phyloP scores from a whole-genome alignment of 1,140 invertebrate species.

The Drosophila mojavensis region DNA sequence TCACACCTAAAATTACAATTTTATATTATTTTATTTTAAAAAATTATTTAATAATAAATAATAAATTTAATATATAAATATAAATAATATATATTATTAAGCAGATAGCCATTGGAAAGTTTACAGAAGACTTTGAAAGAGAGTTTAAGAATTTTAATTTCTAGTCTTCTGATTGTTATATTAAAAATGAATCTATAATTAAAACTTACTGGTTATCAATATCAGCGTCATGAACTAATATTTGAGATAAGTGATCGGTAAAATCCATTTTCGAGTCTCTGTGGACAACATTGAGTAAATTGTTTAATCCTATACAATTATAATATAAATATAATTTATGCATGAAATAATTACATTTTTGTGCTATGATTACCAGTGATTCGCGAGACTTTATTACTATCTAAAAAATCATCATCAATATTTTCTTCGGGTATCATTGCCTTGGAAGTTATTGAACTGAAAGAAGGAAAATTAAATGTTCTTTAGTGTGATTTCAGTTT shows the following conservation, averaged over 20 bases:
- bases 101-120: too few species aligned
- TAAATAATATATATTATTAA: too few species aligned
- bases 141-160: too few species aligned
- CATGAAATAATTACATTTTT: slow-evolving; percentile 11
- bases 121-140: too few species aligned
- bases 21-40: too few species aligned
- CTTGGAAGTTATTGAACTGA: slow-evolving; percentile 56
- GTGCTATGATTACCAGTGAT: slow-evolving; percentile 35
- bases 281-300: slow-evolving; percentile 20
- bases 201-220: slow-evolving; percentile 60
- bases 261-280: slow-evolving; percentile 48
- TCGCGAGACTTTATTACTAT: slow-evolving; percentile 41
- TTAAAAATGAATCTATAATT: not conserved
- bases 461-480: not conserved
- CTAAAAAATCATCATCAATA: slow-evolving; percentile 84
- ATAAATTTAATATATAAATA: not conserved
- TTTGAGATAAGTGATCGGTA: slow-evolving; percentile 64
- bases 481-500: not conserved
- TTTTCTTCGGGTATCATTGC: slow-evolving; percentile 87
- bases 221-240: slow-evolving; percentile 50
- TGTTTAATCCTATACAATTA: slow-evolving; percentile 35
- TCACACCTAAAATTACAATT: slow-evolving; percentile 68
- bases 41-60: too few species aligned
- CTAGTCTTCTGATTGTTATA: not conserved
- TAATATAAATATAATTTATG: slow-evolving; percentile 52